phyloP scores from a whole-genome alignment of 2,113 vertebrate species.

The Nansenia antarctica region DNA sequence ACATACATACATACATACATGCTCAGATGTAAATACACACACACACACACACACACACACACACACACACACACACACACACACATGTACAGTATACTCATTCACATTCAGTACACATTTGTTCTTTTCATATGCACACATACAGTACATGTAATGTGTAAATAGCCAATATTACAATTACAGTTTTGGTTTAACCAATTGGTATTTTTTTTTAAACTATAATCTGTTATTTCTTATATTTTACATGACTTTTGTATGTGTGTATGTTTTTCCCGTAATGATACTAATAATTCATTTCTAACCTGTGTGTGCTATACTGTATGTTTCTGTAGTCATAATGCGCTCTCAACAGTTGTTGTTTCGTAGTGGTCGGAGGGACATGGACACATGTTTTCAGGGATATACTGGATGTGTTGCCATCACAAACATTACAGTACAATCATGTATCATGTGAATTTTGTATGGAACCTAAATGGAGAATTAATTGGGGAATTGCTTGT shows the following conservation, averaged over 20 bases:
- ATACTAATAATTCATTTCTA: neutral
- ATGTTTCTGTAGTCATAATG: neutral
- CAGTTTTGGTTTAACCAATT: neutral
- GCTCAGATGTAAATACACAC: too few relatives aligned
- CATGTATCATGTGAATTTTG: neutral
- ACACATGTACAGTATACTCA: neutral
- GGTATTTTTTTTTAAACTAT: neutral
- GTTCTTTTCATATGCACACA: neutral
- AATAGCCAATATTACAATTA: neutral
- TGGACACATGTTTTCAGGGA: slow-evolving; percentile 14
- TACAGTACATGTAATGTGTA: neutral
- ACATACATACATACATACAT: neutral
- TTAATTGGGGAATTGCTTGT: slow-evolving; percentile 12
- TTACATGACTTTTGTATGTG: neutral
- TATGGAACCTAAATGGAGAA: neutral
- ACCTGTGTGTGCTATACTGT: neutral
- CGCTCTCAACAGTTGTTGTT: neutral
- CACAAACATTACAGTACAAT: slow-evolving; percentile 26
- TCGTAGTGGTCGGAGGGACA: too few relatives aligned
- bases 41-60: neutral
- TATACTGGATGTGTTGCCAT: slow-evolving; percentile 2
- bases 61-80: neutral
- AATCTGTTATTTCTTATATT: neutral
- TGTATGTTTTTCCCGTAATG: neutral
- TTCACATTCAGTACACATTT: too few relatives aligned